A percentile compares a stretch with the other conserved stretches of the same genome.
phyloP scores from a whole-genome alignment of 2,113 vertebrate species.

The Proteles cristata region DNA sequence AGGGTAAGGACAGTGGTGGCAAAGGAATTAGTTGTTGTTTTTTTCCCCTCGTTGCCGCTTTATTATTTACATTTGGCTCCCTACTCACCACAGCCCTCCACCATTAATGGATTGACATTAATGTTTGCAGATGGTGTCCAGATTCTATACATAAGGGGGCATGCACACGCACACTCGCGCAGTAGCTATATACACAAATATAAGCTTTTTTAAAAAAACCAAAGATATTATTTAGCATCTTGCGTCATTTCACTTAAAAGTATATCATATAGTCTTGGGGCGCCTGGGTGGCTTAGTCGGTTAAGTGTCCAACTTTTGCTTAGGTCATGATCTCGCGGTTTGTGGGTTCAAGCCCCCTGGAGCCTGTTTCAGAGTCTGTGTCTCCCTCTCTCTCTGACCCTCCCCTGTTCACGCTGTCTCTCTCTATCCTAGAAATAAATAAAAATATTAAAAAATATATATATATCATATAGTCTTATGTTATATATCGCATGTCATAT shows the following conservation, averaged over 20 bases:
- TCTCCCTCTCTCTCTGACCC: no score
- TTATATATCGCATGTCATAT: no score
- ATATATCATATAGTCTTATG: not conserved
- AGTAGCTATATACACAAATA: not conserved
- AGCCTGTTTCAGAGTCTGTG: no score
- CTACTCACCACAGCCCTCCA: not conserved
- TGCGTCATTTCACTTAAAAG: not conserved
- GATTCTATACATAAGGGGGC: not conserved
- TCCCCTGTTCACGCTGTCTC: no score
- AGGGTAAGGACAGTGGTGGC: not conserved
- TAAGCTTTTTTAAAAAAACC: not conserved
- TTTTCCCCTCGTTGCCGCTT: not conserved
- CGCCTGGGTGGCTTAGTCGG: no score
- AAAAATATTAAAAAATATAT: no score
- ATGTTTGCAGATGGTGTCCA: not conserved
- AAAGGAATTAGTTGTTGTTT: not conserved
- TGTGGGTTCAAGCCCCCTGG: no score
- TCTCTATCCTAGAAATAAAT: no score
- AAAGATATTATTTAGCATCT: not conserved
- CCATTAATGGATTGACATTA: not conserved
- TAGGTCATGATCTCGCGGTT: no score
- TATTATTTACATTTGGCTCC: not conserved
- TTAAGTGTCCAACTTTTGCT: no score
- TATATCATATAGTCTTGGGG: not conserved
- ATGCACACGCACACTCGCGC: rapidly evolving